Percentiles rank a stretch among this genome's conserved stretches.
Conservation (phyloP, 1,140 invertebrate genomes). For the Physella acuta region DNA sequence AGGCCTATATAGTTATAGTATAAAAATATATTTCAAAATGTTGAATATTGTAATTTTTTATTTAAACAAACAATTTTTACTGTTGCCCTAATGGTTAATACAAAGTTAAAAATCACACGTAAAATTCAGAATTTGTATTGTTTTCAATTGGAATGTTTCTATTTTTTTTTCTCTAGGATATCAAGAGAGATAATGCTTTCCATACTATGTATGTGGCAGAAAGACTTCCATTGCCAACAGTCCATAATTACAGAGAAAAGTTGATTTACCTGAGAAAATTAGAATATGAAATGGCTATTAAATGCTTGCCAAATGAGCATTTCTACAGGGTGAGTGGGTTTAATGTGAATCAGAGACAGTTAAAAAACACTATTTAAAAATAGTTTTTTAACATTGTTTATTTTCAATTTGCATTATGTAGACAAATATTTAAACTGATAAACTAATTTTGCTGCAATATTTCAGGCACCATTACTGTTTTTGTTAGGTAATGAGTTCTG, state of each 20-base stretch:
- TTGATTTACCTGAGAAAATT: conserved; percentile 75
- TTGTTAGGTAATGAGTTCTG: conserved; percentile 79
- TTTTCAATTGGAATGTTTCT: too few relatives aligned
- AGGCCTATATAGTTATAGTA: too few relatives aligned
- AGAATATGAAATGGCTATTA: conserved; percentile 58
- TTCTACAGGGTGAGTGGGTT: conserved; percentile 47
- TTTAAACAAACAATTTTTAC: too few relatives aligned
- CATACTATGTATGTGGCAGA: conserved; percentile 73
- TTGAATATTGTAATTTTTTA: too few relatives aligned
- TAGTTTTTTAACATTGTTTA: too few relatives aligned
- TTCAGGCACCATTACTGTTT: conserved; percentile 71
- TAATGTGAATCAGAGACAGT: too few relatives aligned
- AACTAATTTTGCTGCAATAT: conserved; percentile 2
- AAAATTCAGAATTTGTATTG: too few relatives aligned
- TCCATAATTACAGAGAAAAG: conserved; percentile 78
- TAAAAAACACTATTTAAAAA: too few relatives aligned
- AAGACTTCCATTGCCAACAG: conserved; percentile 64
- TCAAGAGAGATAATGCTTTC: conserved; percentile 62
- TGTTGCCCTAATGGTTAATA: too few relatives aligned
- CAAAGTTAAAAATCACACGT: too few relatives aligned
- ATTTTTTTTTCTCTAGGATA: conserved; percentile 30
- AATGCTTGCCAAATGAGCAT: conserved; percentile 42
- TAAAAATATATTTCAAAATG: too few relatives aligned
- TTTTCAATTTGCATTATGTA: conserved; percentile 1
- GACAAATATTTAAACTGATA: conserved; percentile 3